A percentile compares a stretch with the other conserved stretches of the same genome.
Evolutionary conservation across 1,140 invertebrate genomes (phyloP).

Genomic region (Micrasema longulum): DNA sequence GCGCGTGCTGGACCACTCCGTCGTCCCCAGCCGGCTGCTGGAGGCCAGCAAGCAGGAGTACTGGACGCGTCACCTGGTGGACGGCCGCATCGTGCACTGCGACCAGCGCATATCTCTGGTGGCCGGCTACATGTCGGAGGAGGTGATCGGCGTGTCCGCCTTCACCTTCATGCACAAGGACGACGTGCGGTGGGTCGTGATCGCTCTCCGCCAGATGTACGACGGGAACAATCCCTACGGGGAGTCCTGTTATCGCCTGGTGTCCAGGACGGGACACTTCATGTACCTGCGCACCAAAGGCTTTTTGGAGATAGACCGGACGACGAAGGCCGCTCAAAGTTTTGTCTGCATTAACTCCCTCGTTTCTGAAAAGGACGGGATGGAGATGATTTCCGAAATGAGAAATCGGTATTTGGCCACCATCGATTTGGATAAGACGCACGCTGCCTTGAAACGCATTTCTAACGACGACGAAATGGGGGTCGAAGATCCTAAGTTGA

Average conservation of each 20-base stretch:
- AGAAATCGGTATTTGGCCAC: slow-evolving; percentile 79
- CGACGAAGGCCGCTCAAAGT: slow-evolving; percentile 81
- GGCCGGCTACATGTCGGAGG: slow-evolving; percentile 87
- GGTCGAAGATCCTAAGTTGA: slow-evolving; percentile 74
- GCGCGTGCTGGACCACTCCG: slow-evolving; percentile 74
- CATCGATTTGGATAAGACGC: slow-evolving; percentile 66
- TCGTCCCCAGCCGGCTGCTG: slow-evolving; percentile 77
- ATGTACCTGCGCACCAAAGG: slow-evolving; percentile 87
- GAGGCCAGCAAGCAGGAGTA: slow-evolving; percentile 85
- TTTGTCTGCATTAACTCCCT: slow-evolving; percentile 90
- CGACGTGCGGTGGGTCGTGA: slow-evolving; percentile 86
- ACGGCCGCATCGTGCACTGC: slow-evolving; percentile 87
- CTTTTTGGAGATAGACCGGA: slow-evolving; percentile 82
- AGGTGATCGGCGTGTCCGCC: slow-evolving; percentile 84
- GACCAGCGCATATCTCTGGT: slow-evolving; percentile 90
- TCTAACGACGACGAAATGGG: slow-evolving; percentile 63
- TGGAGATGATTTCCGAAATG: slow-evolving; percentile 79
- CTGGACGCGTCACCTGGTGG: slow-evolving; percentile 84
- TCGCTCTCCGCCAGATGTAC: slow-evolving; percentile 89
- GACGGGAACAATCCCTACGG: slow-evolving; percentile 82
- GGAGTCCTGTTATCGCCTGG: slow-evolving; percentile 84
- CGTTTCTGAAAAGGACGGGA: slow-evolving; percentile 79
- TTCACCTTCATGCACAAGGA: slow-evolving; percentile 91
- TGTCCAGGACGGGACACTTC: slow-evolving; percentile 82
- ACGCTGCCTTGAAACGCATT: slow-evolving; percentile 52